phyloP scores from a whole-genome alignment of 1,140 invertebrate species.

The Palaemon carinicauda region DNA sequence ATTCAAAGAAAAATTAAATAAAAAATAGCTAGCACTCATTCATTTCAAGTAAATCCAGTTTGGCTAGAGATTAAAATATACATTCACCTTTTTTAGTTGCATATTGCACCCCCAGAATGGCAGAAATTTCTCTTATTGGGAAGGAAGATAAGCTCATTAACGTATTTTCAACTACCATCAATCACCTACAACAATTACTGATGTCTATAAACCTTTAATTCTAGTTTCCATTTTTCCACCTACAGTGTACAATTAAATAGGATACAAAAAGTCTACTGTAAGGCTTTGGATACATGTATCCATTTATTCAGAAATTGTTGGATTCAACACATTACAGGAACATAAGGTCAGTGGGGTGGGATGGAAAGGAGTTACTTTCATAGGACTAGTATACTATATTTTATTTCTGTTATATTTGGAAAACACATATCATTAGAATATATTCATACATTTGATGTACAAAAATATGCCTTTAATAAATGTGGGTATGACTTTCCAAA shows the following conservation, averaged over 20 bases:
- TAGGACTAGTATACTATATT: background rate
- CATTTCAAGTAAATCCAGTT: too few relatives aligned
- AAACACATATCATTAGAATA: constrained; percentile 7
- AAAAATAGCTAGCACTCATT: too few relatives aligned
- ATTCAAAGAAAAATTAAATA: too few relatives aligned
- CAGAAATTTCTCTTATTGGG: too few relatives aligned
- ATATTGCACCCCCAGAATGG: too few relatives aligned
- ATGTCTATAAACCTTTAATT: too few relatives aligned
- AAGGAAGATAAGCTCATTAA: too few relatives aligned
- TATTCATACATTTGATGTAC: constrained; percentile 2
- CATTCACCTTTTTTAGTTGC: too few relatives aligned
- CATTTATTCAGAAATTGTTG: background rate
- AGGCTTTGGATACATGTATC: background rate
- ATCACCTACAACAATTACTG: too few relatives aligned
- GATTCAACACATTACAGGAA: background rate
- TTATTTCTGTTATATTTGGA: constrained; percentile 1
- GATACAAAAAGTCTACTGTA: background rate
- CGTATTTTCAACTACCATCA: too few relatives aligned
- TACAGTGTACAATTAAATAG: background rate
- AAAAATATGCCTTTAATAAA: constrained; percentile 7
- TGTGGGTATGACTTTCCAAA: background rate
- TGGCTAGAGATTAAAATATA: too few relatives aligned
- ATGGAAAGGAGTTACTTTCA: background rate
- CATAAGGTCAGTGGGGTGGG: background rate
- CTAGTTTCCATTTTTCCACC: background rate